Base-by-base conservation (phyloP, 2,888 invertebrate species). In the Aethes cnicana region DNA sequence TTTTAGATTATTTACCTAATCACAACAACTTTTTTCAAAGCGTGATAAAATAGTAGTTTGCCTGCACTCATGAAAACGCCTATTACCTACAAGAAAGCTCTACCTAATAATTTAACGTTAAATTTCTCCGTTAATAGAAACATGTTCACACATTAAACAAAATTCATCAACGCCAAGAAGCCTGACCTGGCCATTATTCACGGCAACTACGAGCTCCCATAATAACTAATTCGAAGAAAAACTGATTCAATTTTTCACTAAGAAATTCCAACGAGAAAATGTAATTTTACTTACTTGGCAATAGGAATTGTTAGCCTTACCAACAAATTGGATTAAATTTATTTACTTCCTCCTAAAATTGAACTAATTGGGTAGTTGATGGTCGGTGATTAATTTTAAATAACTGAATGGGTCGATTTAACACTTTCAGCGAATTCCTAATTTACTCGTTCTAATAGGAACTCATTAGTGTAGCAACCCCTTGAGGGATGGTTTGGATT, bases 311-410 rank as follows among this genome's bases (percentile, higher is more conserved):
- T 54, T 56, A 54, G 49, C 50, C 33, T 47, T 54, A 53, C 53
- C 60, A 59, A 62, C 48, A 56, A 59, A 55, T 44, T 47, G 56
- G 54, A 56, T 61, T 54, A 61, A 57, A 61, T 60, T 54, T 57
- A 59, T 61, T 62, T 56, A 55, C 54, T 55, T 56, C 56, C 58
- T 54, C 58, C 61, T 55, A 46, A 63, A 64, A 65, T 57, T 59
- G 53, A 56, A 56, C 61, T 64, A 68, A 68, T 63, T 65, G 66
- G 59, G 57, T 61, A 60, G 58, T 63, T 61, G 61, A 65, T 65
- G 59, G 61, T 43, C 33, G 41, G 47, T 59, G 59, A 65, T 68
- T 64, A 59, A 65, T 66, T 61, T 54, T 54, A 57, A 60, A 59
- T 62, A 64, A 68, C 64, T 61, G 61, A 55, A 58, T 55, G 52